A percentile compares a stretch with the other conserved stretches of the same genome.
Evolutionary conservation across 1,140 invertebrate species (phyloP).

Genomic region (Bombus confusus): DNA sequence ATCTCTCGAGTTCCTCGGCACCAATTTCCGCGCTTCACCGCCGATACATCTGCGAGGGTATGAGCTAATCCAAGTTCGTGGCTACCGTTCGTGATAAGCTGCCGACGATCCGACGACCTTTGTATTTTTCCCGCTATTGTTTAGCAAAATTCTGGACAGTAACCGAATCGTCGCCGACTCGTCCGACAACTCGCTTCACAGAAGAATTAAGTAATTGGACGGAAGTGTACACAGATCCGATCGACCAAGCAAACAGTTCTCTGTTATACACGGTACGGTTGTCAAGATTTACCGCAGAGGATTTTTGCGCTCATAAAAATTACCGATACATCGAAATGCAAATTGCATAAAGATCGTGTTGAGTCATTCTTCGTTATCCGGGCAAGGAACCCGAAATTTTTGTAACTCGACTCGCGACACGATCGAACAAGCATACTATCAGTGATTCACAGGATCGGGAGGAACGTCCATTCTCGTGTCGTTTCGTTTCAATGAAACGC

Average conservation of each 20-base stretch:
- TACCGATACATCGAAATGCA: background rate
- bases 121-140: background rate
- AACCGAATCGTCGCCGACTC: background rate
- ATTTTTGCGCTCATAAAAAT: background rate
- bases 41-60: background rate
- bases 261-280: too few relatives aligned
- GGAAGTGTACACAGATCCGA: background rate
- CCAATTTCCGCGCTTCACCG: too few relatives aligned
- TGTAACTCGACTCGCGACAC: background rate
- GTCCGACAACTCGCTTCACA: background rate
- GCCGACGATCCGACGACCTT: background rate
- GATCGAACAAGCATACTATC: background rate
- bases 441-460: background rate
- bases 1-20: background rate
- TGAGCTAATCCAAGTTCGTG: background rate
- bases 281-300: background rate
- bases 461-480: background rate
- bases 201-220: background rate
- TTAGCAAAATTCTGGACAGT: background rate
- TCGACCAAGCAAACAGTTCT: background rate
- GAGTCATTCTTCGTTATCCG: background rate
- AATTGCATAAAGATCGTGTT: background rate
- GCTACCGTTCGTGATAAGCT: slow-evolving; percentile 5
- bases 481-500: slow-evolving; percentile 27
- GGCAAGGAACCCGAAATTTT: background rate